Conservation (phyloP, 2,888 invertebrate genomes). For the Dynastes grantii region DNA sequence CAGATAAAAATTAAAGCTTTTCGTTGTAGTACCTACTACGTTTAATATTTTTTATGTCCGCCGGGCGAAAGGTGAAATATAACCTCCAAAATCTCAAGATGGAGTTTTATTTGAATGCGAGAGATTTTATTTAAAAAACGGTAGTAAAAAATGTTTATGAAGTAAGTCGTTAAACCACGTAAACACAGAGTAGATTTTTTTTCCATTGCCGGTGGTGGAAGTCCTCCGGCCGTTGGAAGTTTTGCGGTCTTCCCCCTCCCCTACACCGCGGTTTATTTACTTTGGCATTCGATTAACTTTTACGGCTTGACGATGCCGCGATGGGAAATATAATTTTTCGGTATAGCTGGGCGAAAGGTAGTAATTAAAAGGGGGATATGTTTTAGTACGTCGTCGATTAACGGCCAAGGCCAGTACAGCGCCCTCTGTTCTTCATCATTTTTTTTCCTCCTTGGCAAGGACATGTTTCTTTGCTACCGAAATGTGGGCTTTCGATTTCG, state of each 20-base stretch:
- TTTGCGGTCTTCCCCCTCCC: neutral
- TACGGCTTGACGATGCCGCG: constrained; percentile 27
- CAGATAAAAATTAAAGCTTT: constrained; percentile 34
- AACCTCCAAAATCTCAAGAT: constrained; percentile 28
- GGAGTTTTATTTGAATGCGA: constrained; percentile 32
- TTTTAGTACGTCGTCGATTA: constrained; percentile 26
- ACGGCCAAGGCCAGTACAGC: no score
- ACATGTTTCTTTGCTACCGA: no score
- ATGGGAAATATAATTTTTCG: constrained; percentile 21
- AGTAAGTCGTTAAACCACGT: constrained; percentile 41
- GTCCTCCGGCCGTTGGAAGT: neutral
- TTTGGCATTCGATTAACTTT: constrained; percentile 42
- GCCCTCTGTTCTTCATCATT: neutral
- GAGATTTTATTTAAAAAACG: constrained; percentile 28
- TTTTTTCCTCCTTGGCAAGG: neutral
- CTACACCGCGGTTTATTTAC: constrained; percentile 8
- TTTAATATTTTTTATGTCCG: constrained; percentile 5
- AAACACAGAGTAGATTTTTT: neutral
- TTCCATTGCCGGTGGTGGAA: neutral
- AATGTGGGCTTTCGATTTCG: no score
- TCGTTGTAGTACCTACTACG: neutral
- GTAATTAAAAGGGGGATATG: constrained; percentile 37
- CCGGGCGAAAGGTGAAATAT: constrained; percentile 10
- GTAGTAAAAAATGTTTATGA: constrained; percentile 42
- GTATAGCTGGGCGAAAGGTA: neutral